Base-by-base conservation (phyloP, 2,888 invertebrate genomes). In the Tenthredo mesomela region DNA sequence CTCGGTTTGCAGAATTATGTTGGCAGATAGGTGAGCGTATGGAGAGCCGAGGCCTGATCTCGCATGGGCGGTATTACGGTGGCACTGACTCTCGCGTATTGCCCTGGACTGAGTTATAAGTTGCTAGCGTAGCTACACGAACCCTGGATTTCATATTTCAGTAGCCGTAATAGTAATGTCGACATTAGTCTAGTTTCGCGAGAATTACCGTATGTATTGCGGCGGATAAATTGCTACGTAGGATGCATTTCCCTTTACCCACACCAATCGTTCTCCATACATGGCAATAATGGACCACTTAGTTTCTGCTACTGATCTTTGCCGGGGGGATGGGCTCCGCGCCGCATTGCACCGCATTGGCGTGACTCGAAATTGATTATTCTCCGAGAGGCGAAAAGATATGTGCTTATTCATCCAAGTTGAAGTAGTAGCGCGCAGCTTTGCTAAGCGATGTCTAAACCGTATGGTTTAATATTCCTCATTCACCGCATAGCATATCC, bases 161-260 rank as follows among this genome's bases (percentile, higher is more conserved):
- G 86, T 84, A 86, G 86, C 87, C 86, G 87, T 87, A 88, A 88
- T 87, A 88, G 88, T 87, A 88, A 86, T 86, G 87, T 87, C 86
- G 86, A 86, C 88, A 87, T 88, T 88, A 88, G 88, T 87, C 87
- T 86, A 86, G 87, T 87, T 86, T 87, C 84, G 86, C 87, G 85
- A 82, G 85, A 86, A 86, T 87, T 85, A 88, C 86, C 80, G 77
- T 50, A 50, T 25, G 33, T 47, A 47, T 50, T 77, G 54, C 77
- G 61, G 15, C 58, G 80, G 80, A 80, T 77, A 77, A 77, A 77
- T 77, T 77, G 54, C 77, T n/a, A 54, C 33, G 50, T 33, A 21
- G 33, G 58, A 80, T 61, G 21, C 80, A 40, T 80, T 80, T 37
- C 40, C 29, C 43, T 71, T 37, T 67, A 9, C 54, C 40, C 15